Conservation (phyloP, 1,140 invertebrate genomes). For the Antheraea pernyi region DNA sequence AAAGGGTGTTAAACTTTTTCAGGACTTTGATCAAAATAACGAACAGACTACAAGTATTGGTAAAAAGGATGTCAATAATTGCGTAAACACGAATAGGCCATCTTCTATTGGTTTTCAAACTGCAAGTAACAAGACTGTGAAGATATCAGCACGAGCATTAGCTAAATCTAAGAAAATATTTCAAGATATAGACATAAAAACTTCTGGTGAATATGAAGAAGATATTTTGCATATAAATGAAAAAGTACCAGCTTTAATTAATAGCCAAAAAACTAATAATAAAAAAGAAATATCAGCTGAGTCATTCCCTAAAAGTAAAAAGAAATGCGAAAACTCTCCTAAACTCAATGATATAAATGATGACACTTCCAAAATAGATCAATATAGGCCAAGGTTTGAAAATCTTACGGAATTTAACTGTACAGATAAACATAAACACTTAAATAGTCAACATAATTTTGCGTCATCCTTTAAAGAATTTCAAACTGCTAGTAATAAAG, state of each 20-base stretch:
- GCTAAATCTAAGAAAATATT: slow-evolving; percentile 46
- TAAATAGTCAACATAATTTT: neutral
- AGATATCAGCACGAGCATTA: slow-evolving; percentile 43
- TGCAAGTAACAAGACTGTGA: slow-evolving; percentile 42
- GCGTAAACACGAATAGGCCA: neutral
- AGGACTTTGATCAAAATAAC: slow-evolving; percentile 22
- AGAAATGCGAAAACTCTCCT: slow-evolving; percentile 27
- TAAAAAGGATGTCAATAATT: neutral
- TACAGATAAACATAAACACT: neutral
- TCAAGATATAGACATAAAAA: slow-evolving; percentile 28
- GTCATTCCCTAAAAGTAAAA: slow-evolving; percentile 7
- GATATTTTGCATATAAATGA: neutral
- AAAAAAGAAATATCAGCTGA: slow-evolving; percentile 3
- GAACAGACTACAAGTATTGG: neutral
- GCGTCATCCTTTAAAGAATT: slow-evolving; percentile 32
- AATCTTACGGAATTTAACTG: neutral
- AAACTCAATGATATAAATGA: slow-evolving; percentile 10
- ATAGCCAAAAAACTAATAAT: slow-evolving; percentile 12
- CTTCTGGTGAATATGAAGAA: slow-evolving; percentile 19
- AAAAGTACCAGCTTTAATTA: no score
- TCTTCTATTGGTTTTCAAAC: slow-evolving; percentile 40
- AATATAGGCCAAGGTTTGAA: neutral
- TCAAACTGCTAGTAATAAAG: slow-evolving; percentile 46
- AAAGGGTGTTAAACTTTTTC: slow-evolving; percentile 21
- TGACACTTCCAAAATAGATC: neutral